These are phyloP conservation scores for Pristionchus exspectatus DNA, from an alignment of 2,888 invertebrate species.

Conservation along the genomic window DNA sequence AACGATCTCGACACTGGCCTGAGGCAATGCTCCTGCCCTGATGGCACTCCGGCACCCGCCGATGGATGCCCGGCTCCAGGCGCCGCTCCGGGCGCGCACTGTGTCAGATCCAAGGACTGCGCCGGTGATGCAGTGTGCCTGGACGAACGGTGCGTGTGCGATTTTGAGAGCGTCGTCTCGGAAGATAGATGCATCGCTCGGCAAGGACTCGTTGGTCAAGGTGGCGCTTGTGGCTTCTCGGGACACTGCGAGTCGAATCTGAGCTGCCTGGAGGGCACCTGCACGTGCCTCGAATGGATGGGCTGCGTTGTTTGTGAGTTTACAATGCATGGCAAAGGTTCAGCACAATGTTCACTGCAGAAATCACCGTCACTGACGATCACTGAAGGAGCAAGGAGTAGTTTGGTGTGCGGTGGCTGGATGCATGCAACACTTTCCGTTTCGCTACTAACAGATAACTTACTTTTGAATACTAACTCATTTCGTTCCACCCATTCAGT, in stretches of 20 bases:
- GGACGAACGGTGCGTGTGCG: conserved; percentile 54
- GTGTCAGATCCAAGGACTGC: not conserved
- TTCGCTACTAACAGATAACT: conserved; percentile 40
- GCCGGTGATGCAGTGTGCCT: conserved; percentile 44
- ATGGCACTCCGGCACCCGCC: conserved; percentile 4
- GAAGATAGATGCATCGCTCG: conserved; percentile 61
- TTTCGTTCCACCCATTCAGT: conserved; percentile 38
- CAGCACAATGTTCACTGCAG: conserved; percentile 23
- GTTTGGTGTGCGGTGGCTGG: conserved; percentile 13
- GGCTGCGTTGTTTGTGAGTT: conserved; percentile 33
- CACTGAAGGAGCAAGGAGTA: not conserved
- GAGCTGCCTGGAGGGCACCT: conserved; percentile 67
- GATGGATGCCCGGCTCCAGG: not conserved
- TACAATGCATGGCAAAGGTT: not conserved
- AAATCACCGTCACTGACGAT: not conserved
- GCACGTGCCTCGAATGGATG: conserved; percentile 64
- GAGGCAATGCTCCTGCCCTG: not conserved
- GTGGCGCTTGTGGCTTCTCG: conserved; percentile 61
- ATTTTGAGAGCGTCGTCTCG: conserved; percentile 41
- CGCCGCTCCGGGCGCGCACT: conserved; percentile 20
- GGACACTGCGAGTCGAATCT: conserved; percentile 64
- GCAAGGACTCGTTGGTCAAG: conserved; percentile 61
- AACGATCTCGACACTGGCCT: conserved; percentile 17
- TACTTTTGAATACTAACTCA: not conserved
- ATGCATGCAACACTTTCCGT: not conserved